Evolutionary conservation across 2,888 invertebrate species (phyloP).

Genomic region (Papilio protenor): DNA sequence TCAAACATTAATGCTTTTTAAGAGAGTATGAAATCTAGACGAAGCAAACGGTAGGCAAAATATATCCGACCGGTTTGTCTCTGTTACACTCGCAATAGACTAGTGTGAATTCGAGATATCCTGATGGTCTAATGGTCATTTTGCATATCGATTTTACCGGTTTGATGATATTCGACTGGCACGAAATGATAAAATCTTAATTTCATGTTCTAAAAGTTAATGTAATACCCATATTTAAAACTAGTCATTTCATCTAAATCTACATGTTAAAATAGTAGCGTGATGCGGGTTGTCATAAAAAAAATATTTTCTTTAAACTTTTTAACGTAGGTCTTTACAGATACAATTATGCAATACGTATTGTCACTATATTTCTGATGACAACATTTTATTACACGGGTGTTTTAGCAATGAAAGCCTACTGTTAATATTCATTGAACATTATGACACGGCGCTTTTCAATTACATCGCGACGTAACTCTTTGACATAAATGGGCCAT

Average conservation of each 20-base stretch:
- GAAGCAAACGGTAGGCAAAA: not conserved
- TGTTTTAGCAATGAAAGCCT: not conserved
- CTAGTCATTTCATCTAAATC: not conserved
- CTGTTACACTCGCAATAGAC: not conserved
- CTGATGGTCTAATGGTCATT: conserved; percentile 2
- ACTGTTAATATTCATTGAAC: not conserved
- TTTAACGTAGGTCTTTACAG: not conserved
- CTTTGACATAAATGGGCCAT: conserved; percentile 28
- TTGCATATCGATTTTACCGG: conserved; percentile 19
- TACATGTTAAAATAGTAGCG: not conserved
- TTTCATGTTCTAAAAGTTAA: not conserved
- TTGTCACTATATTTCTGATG: not conserved
- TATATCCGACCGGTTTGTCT: not conserved
- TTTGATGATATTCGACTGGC: not conserved
- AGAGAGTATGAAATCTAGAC: not conserved
- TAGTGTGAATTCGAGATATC: not conserved
- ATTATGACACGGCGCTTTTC: conserved; percentile 1
- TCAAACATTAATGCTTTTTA: too few relatives aligned
- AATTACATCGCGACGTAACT: conserved; percentile 11
- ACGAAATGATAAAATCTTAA: not conserved
- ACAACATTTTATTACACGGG: not conserved
- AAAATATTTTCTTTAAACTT: not conserved
- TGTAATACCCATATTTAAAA: not conserved
- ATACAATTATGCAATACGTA: not conserved
- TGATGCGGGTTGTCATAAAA: not conserved